Base-by-base conservation (phyloP, 2,113 vertebrate species). In the Corvus cornix region DNA sequence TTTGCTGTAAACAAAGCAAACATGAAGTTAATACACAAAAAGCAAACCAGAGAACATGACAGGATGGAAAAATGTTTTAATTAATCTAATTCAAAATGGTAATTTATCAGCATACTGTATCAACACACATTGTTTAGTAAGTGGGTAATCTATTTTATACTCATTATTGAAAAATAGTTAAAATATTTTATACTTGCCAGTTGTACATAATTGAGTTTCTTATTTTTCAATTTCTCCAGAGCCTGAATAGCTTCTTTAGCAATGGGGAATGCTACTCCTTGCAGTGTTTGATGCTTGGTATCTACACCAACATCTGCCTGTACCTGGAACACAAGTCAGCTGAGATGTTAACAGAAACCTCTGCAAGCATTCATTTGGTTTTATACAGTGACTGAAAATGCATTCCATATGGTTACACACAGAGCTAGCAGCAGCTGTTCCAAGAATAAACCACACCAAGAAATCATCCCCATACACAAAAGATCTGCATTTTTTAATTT, bases 211-310 rank as follows among this genome's bases (percentile, higher is more conserved):
- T 99, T 99, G 80, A 99, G 91, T 94, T 97, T 98, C 95, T 98
- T 98, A 79, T 98, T 98, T 95, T 97, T 98, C 96, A 99, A 96
- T 77, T 98, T 98, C 96, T 99, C 98, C 87, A 99, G 98, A 83
- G 99, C 99, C 46, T 98, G 98, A 31, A 99, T 84, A 43, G 99
- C 99, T 27, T 99, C 99, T 95, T 95, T 95, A 94, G 99, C 98
- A 91, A 99, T 95, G 28, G 99, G 99, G 94, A 99, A 99, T 35
- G 99, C 98, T 91, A 99, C 98, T 87, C 99, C 99, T 97, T 99
- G 99, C 89, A 99, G 96, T 18, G 99, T 99, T 92, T 99, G 99
- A 85, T 99, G 99, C 96, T 99, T 99, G 51, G 98, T 99, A 94
- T 99, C 99, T 95, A 99, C 97, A 18, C 99, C 97, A 93, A 99